Evolutionary conservation across 2,113 vertebrate species (phyloP), one percentile per base, ranked within the genome.

Genomic region (Antennarius striatus): DNA sequence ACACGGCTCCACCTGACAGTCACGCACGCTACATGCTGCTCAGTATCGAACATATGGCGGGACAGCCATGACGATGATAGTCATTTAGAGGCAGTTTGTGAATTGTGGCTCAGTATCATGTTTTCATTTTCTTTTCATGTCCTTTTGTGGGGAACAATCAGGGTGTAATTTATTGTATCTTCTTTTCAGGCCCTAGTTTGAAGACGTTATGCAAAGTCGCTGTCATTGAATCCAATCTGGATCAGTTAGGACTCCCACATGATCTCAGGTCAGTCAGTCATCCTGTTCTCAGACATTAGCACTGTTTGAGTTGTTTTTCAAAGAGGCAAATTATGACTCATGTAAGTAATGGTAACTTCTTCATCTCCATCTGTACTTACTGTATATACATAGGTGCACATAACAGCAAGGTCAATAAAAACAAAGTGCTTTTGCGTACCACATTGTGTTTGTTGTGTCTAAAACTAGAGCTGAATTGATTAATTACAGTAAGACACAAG

Each of bases 131-230:
- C 32, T 36, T 36, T 7, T 36, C 5, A 4, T 36, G 32, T 36
- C 7, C 32, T 36, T 36, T 4, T 7, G 32, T 4, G 32, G 32
- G 32, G 32, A 36, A 36, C 32, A 7, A 61, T 70, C 52, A 13
- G 10, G 36, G 47, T 50, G 5, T 84, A 73, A 83, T 63, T 89
- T 75, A 75, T 60, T 70, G 36, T 43, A 36, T 63, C 81, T 75
- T 82, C n/a, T 65, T 71, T 39, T 70, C 84, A 99, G 98, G 95
- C 87, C 98, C 98, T 78, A 98, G 97, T 91, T 89, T 99, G 87
- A 99, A 99, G 94, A 99, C 95, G 0, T 93, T 99, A 90, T 99
- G 97, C 89, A 99, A 98, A 90, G 89, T 99, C 77, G 96, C 97
- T 17, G 97, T 99, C 88, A 95, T 99, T 92, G 96, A 99, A 82